Percentiles rank a stretch among this genome's conserved stretches.
Conservation (phyloP, 2,797 vertebrate species). For the Tenualosa ilisha region DNA sequence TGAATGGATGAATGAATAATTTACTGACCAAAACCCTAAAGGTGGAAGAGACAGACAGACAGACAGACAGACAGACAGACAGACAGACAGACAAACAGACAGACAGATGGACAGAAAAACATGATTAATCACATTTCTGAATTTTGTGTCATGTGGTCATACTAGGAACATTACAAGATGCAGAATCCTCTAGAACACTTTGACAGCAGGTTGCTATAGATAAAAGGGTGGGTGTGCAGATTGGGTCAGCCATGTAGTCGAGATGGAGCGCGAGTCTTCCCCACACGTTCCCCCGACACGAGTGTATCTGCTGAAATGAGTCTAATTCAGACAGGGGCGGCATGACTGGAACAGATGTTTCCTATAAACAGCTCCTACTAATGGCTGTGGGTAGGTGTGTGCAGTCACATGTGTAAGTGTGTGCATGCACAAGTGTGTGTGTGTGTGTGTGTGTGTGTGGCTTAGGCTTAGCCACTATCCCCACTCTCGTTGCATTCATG, state of each 20-base stretch:
- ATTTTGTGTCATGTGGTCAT: background rate
- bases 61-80: too few species aligned
- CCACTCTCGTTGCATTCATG: slow-evolving; percentile 73
- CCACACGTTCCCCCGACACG: background rate
- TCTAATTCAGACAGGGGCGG: slow-evolving; percentile 80
- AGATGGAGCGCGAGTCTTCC: background rate
- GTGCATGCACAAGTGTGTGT: slow-evolving; percentile 32
- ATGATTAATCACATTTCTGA: background rate
- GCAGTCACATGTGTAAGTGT: slow-evolving; percentile 8
- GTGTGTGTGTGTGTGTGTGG: slow-evolving; percentile 49
- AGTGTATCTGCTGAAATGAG: slow-evolving; percentile 62
- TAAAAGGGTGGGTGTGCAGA: background rate
- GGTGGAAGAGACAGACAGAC: too few species aligned
- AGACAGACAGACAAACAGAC: too few species aligned
- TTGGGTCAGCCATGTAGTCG: background rate
- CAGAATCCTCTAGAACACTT: background rate
- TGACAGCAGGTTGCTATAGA: background rate
- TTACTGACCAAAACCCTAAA: background rate
- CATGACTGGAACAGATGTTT: slow-evolving; percentile 87
- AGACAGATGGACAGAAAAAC: background rate
- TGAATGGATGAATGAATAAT: too few species aligned
- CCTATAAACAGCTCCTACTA: slow-evolving; percentile 76
- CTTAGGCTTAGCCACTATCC: slow-evolving; percentile 61
- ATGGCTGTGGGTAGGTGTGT: slow-evolving; percentile 43
- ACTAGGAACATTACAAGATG: background rate